A percentile compares a stretch with the other conserved stretches of the same genome.
These are phyloP conservation scores for Eunapius fragilis DNA, from an alignment of 37 sponge, comb jelly and placozoan genomes.

Conservation along the genomic window DNA sequence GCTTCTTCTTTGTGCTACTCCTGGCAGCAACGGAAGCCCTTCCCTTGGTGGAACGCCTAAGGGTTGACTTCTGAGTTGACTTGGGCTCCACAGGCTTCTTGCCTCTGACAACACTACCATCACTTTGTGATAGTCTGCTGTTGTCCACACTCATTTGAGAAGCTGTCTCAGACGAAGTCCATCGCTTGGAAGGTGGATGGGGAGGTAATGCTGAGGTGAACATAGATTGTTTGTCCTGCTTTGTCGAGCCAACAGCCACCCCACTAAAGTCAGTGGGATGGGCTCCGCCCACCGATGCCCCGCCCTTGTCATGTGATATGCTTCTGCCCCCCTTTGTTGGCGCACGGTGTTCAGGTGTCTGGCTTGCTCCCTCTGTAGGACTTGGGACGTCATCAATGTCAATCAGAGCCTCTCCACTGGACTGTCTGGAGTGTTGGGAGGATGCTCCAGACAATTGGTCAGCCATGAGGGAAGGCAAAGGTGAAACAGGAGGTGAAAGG, in stretches of 20 bases:
- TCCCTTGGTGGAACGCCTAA: neutral
- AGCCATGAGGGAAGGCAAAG: slow-evolving; percentile 10
- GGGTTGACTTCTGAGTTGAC: neutral
- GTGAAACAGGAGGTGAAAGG: slow-evolving; percentile 5
- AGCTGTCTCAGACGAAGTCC: neutral
- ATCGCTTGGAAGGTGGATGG: slow-evolving; percentile 2
- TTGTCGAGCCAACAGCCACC: neutral
- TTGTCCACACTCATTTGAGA: neutral
- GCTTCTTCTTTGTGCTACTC: neutral
- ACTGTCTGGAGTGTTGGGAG: slow-evolving; percentile 14
- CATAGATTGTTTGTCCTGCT: neutral
- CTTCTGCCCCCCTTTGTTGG: neutral
- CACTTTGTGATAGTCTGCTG: neutral
- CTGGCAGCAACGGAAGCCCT: neutral
- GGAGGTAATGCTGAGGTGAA: slow-evolving; percentile 37
- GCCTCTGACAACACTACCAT: neutral
- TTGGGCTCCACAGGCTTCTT: neutral
- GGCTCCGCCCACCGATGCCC: neutral
- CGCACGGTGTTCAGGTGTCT: neutral
- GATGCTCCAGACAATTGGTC: slow-evolving; percentile 9
- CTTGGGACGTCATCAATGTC: neutral
- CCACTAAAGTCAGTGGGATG: neutral
- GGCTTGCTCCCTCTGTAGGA: neutral
- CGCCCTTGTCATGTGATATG: neutral
- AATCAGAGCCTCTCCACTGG: neutral